These are phyloP conservation scores for Heliornis fulica DNA, from an alignment of 2,113 vertebrate species.

Conservation along the genomic window DNA sequence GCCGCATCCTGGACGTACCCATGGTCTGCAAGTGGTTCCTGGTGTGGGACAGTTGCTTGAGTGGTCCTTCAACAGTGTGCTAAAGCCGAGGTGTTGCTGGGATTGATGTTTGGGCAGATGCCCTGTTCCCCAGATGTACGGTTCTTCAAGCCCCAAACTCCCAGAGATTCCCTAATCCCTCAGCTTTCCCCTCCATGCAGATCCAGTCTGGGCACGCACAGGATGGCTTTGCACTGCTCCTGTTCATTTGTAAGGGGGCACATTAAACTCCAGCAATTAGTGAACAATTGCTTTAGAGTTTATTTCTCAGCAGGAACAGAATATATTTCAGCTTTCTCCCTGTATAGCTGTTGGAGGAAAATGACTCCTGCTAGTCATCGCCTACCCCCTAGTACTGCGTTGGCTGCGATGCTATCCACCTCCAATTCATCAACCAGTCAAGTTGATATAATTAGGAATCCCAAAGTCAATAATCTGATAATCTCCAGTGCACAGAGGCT, in stretches of 20 bases:
- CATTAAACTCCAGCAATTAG: background rate
- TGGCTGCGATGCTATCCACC: background rate
- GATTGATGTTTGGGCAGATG: rapidly evolving
- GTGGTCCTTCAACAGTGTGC: background rate
- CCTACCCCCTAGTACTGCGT: background rate
- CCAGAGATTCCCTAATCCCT: background rate
- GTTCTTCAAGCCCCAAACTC: background rate
- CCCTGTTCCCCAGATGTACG: background rate
- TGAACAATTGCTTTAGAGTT: background rate
- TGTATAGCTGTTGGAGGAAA: background rate
- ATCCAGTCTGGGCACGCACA: background rate
- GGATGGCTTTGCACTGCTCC: background rate
- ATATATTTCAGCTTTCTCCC: background rate
- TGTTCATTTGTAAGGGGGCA: background rate
- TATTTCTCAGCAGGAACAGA: constrained; percentile 16
- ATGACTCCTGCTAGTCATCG: background rate
- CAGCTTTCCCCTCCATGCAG: background rate
- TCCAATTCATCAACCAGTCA: constrained; percentile 54
- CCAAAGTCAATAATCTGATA: constrained; percentile 58
- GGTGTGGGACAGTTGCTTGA: background rate
- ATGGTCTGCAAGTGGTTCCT: background rate
- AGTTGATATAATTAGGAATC: constrained; percentile 43
- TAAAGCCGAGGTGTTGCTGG: background rate
- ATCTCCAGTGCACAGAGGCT: constrained; percentile 28
- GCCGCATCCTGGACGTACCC: background rate